Base-by-base conservation (phyloP, 2,888 invertebrate species). In the Lycia hirtaria region DNA sequence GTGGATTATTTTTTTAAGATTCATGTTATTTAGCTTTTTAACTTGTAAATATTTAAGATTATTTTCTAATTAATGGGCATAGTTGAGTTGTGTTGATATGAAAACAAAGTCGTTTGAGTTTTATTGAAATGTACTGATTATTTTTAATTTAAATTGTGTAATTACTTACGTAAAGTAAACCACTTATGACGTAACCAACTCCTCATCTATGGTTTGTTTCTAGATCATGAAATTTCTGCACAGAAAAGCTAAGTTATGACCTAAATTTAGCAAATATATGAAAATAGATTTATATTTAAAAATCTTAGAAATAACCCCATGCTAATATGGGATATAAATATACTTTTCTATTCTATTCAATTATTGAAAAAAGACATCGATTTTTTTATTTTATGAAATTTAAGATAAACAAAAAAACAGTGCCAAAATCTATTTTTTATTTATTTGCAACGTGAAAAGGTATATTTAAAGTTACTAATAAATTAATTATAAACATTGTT, bases 101-200 rank as follows among this genome's bases (percentile, higher is more conserved):
- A 76, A 76, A 79, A 78, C 71, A 76, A 79, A 81, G 78, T 81
- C 80, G 75, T 86, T 88, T 89, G 81, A 79, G 87, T 88, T 89
- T 80, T 80, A 82, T 85, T 87, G 77, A 86, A 90, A 87, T 90
- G 90, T 88, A 91, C 90, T 91, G 90, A 91, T 91, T 91, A 90
- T 83, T 88, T 89, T 86, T 87, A 88, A 83, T 81, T 83, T 81
- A 74, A 78, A 81, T 73, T 82, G 81, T 86, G 84, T 87, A 84
- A 83, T 83, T 83, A 80, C 83, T 86, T 83, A 75, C 81, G 79
- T 74, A 71, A 71, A 65, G 62, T 69, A 66, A n/a, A 83, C 86
- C 86, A 87, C 87, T 78, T 64, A 75, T 75, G 78, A 76, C 78
- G 81, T 79, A 15, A 15, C 4, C 41, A 75, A 78, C 75, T 76